Evolutionary conservation across 2,888 invertebrate species (phyloP), one percentile per base, ranked within the genome.

Genomic region (Apantesis nais): DNA sequence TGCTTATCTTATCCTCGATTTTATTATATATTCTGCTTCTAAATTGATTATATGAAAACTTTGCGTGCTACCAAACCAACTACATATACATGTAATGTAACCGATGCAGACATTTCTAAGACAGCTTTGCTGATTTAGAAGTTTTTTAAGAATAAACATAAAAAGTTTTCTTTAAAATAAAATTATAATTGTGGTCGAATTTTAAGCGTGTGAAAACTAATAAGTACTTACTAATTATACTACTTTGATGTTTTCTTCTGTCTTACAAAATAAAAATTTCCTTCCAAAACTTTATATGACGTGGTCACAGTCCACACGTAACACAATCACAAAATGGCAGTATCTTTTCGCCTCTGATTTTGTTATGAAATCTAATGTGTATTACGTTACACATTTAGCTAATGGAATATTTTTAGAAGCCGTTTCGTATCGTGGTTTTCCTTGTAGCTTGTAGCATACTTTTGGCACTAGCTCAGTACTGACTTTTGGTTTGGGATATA

Each of bases 321-420:
- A 85, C 77, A 85, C 86, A 85, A 87, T 87, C 85, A 85, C 80
- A 83, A 87, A 88, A 85, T 86, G 87, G 85, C 78, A 80, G 81
- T 85, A 84, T 87, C 84, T 88, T 88, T 85, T 84, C 83, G 82
- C 83, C 85, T 82, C 81, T 84, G 85, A 86, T 88, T 87, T 77
- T 76, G 82, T 88, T 87, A 87, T 84, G 82, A 82, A 86, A 86
- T 83, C 84, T 83, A 83, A 88, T 83, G 81, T 84, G 85, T 82
- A 86, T 86, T 87, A 85, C 84, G 79, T 85, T 83, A 83, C 79
- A 81, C 84, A 83, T 86, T 87, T 83, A 81, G 85, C 85, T 89
- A 90, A 90, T 90, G 89, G 87, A 81, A 82, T 85, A 83, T 85
- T 83, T 82, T 78, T 78, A 77, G 66, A 68, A 71, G 72, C 70